Evolutionary conservation across 2,113 vertebrate genomes (phyloP), one percentile per base, ranked within the genome.

Genomic region (Coracopsis vasa): DNA sequence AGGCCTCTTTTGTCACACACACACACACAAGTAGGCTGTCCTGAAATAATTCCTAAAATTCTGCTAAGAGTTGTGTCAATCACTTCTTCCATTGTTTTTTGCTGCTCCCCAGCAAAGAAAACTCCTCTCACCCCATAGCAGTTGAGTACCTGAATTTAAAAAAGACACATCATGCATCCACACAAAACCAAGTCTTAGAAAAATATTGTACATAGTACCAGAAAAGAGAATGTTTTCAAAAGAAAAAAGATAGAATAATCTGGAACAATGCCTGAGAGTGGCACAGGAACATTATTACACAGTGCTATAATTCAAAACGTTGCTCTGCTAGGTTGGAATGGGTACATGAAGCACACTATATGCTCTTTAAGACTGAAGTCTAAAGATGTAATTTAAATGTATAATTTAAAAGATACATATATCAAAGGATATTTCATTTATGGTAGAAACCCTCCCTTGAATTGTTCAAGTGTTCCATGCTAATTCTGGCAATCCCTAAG

Each of bases 151-250:
- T 17, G 18, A 45, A 28, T 37, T 71, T 47, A 48, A 14, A 25
- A 65, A 58, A 56, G 11, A n/a, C 10, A 31, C 13, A 15, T 18
- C 23, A 25, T 10, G 31, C 44, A 54, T 48, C 29, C 33, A 39
- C 0, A 0, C 1, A 0, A 71, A 80, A 69, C 33, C 15, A 37
- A 62, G 19, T 58, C 25, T 37, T 25, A 53, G 31, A 45, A 37
- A 60, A 60, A 60, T 23, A 47, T 5, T 69, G 25, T 7, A 29
- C 35, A 10, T 73, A 62, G 50, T 35, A 73, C 6, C 2, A 79
- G 33, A 69, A 51, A 13, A 45, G 10, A 42, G 7, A 51, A 47
- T 27, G 70, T 53, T 64, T 70, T 20, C 10, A 37, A 61, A 71
- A 70, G 7, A 60, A 58, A 58, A 35, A 50, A 69, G 5, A 31